A percentile compares a stretch with the other conserved stretches of the same genome.
phyloP scores from a whole-genome alignment of 2,113 vertebrate genomes.

The Stegostoma tigrinum region DNA sequence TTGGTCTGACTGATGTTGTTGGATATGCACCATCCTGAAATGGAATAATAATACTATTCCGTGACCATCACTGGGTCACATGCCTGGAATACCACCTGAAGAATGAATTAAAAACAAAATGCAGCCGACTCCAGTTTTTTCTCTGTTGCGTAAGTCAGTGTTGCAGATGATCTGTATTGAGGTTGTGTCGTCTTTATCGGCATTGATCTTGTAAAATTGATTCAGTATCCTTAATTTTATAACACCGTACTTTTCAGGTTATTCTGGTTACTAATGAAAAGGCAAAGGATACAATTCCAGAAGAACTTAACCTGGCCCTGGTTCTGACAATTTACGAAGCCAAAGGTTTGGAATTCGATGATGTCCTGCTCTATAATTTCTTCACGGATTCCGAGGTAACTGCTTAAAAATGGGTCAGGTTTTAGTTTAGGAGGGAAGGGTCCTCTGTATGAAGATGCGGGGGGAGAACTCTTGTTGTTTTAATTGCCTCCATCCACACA shows the following conservation, averaged over 20 bases:
- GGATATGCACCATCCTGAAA: not conserved
- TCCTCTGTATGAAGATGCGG: not conserved
- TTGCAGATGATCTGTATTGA: not conserved
- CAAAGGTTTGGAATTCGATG: conserved; percentile 73
- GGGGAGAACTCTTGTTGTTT: not conserved
- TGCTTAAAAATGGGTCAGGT: not conserved
- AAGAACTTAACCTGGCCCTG: conserved; percentile 66
- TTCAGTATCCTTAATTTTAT: not conserved
- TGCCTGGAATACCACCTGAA: no score
- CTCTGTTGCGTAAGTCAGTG: not conserved
- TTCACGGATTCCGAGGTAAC: conserved; percentile 71
- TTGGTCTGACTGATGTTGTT: not conserved
- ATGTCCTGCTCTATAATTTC: conserved; percentile 73
- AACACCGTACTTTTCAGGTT: conserved; percentile 49
- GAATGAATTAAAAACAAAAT: no score
- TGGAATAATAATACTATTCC: no score
- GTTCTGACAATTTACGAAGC: conserved; percentile 72
- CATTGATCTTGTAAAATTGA: not conserved
- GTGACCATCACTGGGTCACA: no score
- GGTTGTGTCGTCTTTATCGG: not conserved
- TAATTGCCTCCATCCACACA: not conserved
- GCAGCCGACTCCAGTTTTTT: not conserved
- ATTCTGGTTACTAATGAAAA: conserved; percentile 66
- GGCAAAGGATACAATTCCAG: conserved; percentile 66
- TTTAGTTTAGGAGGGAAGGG: not conserved